These are phyloP conservation scores for Drosophila burlai DNA, from an alignment of 1,140 invertebrate species.

Conservation along the genomic window DNA sequence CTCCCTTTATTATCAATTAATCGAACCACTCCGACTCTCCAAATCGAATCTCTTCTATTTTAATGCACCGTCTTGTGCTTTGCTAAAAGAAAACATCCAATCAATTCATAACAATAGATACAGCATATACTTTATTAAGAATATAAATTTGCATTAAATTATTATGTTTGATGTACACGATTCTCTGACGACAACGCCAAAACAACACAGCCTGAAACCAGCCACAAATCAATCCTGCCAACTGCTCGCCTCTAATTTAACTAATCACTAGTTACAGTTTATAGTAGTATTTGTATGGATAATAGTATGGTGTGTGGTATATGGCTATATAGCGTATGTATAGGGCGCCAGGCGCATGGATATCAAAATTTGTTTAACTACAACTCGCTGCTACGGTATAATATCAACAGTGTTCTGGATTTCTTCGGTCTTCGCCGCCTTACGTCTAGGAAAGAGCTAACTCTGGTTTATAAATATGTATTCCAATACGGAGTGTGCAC, in stretches of 20 bases:
- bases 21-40: too few relatives aligned
- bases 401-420: slow-evolving; percentile 75
- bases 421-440: slow-evolving; percentile 14
- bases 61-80: too few relatives aligned
- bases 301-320: slow-evolving; percentile 44
- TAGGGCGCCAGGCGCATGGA: slow-evolving; percentile 55
- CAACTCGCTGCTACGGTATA: slow-evolving; percentile 58
- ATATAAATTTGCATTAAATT: slow-evolving; percentile 61
- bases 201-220: slow-evolving; percentile 81
- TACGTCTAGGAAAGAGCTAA: slow-evolving; percentile 22
- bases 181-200: slow-evolving; percentile 74
- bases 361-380: slow-evolving; percentile 65
- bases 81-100: background rate
- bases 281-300: slow-evolving; percentile 50
- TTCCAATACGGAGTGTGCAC: slow-evolving; percentile 31
- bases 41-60: too few relatives aligned
- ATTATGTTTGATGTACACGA: slow-evolving; percentile 62
- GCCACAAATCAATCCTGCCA: slow-evolving; percentile 73
- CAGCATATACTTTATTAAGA: slow-evolving; percentile 56
- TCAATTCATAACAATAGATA: slow-evolving; percentile 51
- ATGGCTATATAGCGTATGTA: slow-evolving; percentile 55
- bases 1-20: too few relatives aligned
- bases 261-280: slow-evolving; percentile 60
- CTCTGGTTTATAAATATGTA: slow-evolving; percentile 33
- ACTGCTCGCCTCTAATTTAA: slow-evolving; percentile 67